A percentile compares a stretch with the other conserved stretches of the same genome.
phyloP scores from a whole-genome alignment of 2,888 invertebrate genomes.

The Reticulitermes lucifugus region DNA sequence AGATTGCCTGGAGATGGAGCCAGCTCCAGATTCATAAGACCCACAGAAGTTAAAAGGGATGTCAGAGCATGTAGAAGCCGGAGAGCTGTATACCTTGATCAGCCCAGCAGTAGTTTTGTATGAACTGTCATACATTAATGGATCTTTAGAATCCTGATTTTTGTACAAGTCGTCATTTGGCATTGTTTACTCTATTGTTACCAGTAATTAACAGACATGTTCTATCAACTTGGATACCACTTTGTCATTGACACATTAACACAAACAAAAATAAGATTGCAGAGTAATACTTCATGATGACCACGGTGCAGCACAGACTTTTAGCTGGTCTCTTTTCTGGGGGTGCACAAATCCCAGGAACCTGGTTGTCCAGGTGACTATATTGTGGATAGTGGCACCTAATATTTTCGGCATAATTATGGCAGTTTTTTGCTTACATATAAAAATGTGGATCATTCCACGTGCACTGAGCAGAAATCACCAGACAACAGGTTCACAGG shows the following conservation, averaged over 20 bases:
- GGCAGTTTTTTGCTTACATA: no score
- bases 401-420: no score
- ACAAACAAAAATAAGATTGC: background rate
- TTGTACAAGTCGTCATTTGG: background rate
- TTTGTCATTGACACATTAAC: no score
- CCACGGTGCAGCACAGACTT: background rate
- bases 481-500: no score
- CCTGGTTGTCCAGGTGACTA: no score
- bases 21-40: slow-evolving; percentile 48
- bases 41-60: slow-evolving; percentile 57
- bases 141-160: background rate
- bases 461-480: no score
- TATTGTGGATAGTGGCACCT: no score
- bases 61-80: slow-evolving; percentile 52
- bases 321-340: background rate
- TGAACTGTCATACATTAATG: slow-evolving; percentile 57
- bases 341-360: no score
- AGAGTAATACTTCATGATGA: background rate
- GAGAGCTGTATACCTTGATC: slow-evolving; percentile 69
- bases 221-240: no score
- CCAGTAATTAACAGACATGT: background rate
- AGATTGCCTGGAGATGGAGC: slow-evolving; percentile 45
- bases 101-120: slow-evolving; percentile 75
- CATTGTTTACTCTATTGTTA: background rate
- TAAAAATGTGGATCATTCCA: no score